Conservation (phyloP, 2,888 invertebrate genomes). For the Terebella lapidaria region DNA sequence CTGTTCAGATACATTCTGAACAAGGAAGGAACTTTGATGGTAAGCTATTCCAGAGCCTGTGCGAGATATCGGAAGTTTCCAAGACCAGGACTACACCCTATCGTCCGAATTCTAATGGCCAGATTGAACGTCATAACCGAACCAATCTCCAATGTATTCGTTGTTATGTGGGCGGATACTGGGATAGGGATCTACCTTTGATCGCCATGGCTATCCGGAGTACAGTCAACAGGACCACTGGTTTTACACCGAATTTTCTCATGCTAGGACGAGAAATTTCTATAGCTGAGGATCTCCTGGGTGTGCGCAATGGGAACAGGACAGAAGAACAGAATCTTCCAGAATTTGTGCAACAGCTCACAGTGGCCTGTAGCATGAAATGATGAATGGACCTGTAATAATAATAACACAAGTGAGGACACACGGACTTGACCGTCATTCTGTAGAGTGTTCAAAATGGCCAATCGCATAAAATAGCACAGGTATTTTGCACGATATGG, state of each 20-base stretch:
- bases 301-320: no score
- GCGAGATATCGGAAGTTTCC: slow-evolving; percentile 6
- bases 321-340: no score
- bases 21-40: slow-evolving; percentile 12
- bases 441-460: no score
- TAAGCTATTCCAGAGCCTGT: slow-evolving; percentile 7
- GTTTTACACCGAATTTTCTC: background rate
- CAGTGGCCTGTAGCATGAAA: no score
- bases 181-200: background rate
- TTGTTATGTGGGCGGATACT: background rate
- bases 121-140: slow-evolving; percentile 13
- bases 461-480: no score
- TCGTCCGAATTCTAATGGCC: slow-evolving; percentile 14
- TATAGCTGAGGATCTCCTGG: no score
- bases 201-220: background rate
- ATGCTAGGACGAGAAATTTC: background rate
- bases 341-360: no score
- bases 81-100: slow-evolving; percentile 18
- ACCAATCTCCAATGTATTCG: background rate
- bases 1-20: slow-evolving; percentile 6
- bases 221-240: background rate
- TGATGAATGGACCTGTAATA: no score
- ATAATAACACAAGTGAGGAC: no score
- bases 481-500: no score
- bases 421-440: no score